These are phyloP conservation scores for Thamnophis sirtalis DNA, from an alignment of 2,113 vertebrate species.

Conservation along the genomic window DNA sequence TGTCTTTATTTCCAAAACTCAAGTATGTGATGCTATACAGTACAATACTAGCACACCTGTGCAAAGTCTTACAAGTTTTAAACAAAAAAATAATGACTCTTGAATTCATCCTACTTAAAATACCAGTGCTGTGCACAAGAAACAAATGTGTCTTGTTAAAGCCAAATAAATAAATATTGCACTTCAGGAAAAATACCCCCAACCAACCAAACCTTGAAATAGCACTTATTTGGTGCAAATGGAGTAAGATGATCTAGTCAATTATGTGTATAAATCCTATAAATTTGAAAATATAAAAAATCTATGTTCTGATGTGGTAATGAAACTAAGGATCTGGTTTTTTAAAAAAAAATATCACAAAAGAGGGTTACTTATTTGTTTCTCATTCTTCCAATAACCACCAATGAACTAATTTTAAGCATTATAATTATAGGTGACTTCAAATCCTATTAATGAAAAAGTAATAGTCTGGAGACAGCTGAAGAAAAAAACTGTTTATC, in stretches of 20 bases:
- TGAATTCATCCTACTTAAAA: conserved; percentile 56
- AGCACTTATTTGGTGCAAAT: conserved; percentile 39
- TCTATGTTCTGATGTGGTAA: neutral
- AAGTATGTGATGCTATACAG: conserved; percentile 80
- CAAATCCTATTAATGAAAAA: neutral
- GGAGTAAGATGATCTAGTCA: conserved; percentile 48
- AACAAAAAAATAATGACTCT: conserved; percentile 71
- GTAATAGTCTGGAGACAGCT: neutral
- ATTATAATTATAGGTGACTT: neutral
- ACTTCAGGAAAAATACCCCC: conserved; percentile 57
- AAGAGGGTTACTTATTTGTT: neutral
- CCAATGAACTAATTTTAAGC: neutral
- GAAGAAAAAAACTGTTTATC: neutral
- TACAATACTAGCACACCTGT: conserved; percentile 74
- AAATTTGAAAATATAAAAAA: neutral
- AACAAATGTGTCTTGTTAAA: conserved; percentile 57
- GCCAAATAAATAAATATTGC: conserved; percentile 76
- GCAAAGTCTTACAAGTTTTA: conserved; percentile 74
- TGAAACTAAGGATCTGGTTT: neutral
- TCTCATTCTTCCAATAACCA: neutral
- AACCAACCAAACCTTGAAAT: neutral
- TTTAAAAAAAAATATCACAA: neutral
- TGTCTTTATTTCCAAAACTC: conserved; percentile 85
- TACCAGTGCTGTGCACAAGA: conserved; percentile 70
- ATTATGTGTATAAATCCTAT: conserved; percentile 7